Conservation (phyloP, 2,797 vertebrate genomes). For the Clarias laeviceps region DNA sequence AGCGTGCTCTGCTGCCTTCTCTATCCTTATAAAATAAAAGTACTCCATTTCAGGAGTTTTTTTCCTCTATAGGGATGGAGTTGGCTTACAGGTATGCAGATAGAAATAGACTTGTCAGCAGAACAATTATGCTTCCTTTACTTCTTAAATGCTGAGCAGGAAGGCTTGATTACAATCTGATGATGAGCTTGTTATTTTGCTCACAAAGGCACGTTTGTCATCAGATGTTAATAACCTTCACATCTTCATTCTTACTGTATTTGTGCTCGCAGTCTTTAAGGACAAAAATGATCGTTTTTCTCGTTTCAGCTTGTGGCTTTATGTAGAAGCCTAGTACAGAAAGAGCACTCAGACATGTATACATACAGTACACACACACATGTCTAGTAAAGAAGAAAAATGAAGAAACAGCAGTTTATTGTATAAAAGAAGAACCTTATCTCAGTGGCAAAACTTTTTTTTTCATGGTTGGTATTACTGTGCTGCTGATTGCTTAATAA, state of each 20-base stretch:
- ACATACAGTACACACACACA: not conserved
- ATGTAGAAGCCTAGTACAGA: conserved; percentile 12
- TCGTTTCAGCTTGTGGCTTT: conserved; percentile 16
- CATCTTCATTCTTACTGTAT: conserved; percentile 33
- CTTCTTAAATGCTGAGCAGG: conserved; percentile 38
- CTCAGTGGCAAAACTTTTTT: conserved; percentile 33
- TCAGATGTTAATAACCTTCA: conserved; percentile 45
- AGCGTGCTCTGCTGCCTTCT: conserved; percentile 5
- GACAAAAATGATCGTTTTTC: conserved; percentile 16
- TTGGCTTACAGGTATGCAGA: conserved; percentile 38
- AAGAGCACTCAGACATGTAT: not conserved
- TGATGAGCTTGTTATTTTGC: conserved; percentile 51
- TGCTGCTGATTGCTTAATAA: conserved; percentile 51
- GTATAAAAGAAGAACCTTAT: conserved; percentile 38
- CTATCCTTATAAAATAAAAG: conserved; percentile 23
- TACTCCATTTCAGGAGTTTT: conserved; percentile 33
- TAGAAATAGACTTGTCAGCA: conserved; percentile 45
- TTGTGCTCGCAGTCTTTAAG: conserved; percentile 35
- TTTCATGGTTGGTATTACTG: conserved; percentile 33
- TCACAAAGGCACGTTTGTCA: conserved; percentile 24
- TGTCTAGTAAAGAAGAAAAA: not conserved
- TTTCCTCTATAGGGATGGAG: conserved; percentile 5
- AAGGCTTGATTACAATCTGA: conserved; percentile 58
- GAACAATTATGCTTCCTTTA: conserved; percentile 46
- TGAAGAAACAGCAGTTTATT: conserved; percentile 20